Conservation (phyloP, 2,888 invertebrate species). For the Drosophila demipolita region DNA sequence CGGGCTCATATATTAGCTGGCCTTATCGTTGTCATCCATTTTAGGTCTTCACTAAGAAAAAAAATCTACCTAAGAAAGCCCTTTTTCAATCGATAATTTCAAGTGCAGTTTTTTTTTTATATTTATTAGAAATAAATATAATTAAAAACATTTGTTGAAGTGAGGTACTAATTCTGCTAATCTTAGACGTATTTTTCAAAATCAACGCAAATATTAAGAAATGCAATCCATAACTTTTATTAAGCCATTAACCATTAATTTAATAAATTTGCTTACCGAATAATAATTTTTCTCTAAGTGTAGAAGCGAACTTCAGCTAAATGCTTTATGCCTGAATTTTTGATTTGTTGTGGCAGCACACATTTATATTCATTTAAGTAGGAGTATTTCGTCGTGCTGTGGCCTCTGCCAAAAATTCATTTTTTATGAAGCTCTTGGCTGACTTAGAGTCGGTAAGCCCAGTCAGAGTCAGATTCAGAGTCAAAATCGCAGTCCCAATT, state of each 20-base stretch:
- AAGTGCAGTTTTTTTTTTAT: too few species aligned
- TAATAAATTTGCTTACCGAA: background rate
- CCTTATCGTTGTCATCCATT: slow-evolving; percentile 58
- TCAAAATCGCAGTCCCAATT: slow-evolving; percentile 22
- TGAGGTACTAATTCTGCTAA: background rate
- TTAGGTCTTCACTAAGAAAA: slow-evolving; percentile 23
- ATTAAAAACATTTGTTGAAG: background rate
- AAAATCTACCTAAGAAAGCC: background rate
- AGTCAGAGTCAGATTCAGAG: slow-evolving; percentile 8
- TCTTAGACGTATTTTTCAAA: background rate
- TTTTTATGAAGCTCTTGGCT: slow-evolving; percentile 64
- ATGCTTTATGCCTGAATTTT: slow-evolving; percentile 57
- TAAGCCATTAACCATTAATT: background rate
- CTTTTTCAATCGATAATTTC: too few species aligned
- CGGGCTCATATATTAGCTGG: slow-evolving; percentile 65
- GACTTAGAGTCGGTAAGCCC: slow-evolving; percentile 62
- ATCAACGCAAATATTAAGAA: background rate
- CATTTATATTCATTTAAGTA: slow-evolving; percentile 71
- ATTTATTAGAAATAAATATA: background rate
- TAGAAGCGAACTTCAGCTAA: slow-evolving; percentile 18
- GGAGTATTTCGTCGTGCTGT: slow-evolving; percentile 50
- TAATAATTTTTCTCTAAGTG: background rate
- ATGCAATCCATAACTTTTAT: background rate
- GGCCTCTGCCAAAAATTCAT: slow-evolving; percentile 76
- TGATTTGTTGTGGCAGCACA: slow-evolving; percentile 67